These are phyloP conservation scores for Teleiodes luculella DNA, from an alignment of 2,888 invertebrate species.

Conservation along the genomic window DNA sequence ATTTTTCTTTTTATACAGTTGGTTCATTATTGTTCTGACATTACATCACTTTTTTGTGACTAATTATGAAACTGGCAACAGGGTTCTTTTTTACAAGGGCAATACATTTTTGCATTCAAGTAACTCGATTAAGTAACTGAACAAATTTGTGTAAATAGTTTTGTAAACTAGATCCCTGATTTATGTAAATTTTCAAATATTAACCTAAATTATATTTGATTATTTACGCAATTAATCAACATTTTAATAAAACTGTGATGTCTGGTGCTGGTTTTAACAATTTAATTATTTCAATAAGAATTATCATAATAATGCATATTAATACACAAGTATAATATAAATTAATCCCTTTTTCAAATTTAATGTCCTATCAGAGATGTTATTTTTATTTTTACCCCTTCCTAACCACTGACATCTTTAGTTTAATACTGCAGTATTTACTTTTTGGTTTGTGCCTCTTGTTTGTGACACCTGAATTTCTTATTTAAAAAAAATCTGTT, in stretches of 20 bases:
- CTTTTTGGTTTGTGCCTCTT: constrained; percentile 52
- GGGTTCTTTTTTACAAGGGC: neutral
- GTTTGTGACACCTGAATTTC: constrained; percentile 42
- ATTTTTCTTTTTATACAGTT: neutral
- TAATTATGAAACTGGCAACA: neutral
- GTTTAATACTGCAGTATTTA: constrained; percentile 67
- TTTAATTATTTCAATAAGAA: constrained; percentile 33
- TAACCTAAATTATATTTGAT: neutral
- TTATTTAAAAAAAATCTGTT: too few relatives aligned
- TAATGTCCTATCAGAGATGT: neutral
- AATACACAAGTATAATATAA: neutral
- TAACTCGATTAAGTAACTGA: neutral
- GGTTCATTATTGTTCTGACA: neutral
- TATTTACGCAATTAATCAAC: neutral
- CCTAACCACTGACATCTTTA: constrained; percentile 65
- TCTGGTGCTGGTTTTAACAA: constrained; percentile 64
- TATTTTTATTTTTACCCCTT: neutral
- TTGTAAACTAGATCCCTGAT: neutral
- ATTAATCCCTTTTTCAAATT: neutral
- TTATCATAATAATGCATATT: neutral
- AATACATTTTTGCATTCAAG: neutral
- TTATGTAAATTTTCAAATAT: neutral
- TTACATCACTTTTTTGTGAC: neutral
- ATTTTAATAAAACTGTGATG: constrained; percentile 58
- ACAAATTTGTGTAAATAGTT: neutral